Evolutionary conservation across 1,140 invertebrate species (phyloP).

Genomic region (Nephila pilipes): DNA sequence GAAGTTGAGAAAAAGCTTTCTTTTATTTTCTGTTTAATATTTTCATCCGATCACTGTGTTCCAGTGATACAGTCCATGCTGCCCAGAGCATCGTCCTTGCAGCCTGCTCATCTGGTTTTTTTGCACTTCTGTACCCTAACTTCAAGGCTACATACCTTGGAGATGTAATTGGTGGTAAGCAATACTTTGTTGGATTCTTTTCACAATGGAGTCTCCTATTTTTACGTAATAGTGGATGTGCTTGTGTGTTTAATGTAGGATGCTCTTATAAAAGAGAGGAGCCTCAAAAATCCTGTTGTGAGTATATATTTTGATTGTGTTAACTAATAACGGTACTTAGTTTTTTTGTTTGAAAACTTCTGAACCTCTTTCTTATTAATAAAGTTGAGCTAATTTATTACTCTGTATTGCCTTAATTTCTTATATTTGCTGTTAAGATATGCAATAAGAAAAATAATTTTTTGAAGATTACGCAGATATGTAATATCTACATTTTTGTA

Average conservation of each 20-base stretch:
- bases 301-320: neutral
- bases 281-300: neutral
- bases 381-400: too few species aligned
- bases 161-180: constrained; percentile 9
- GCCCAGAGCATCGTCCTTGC: constrained; percentile 66
- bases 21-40: constrained; percentile 61
- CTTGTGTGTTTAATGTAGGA: neutral
- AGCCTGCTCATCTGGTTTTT: constrained; percentile 62
- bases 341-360: too few species aligned
- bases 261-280: neutral
- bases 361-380: too few species aligned
- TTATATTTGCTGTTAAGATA: too few species aligned
- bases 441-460: too few species aligned
- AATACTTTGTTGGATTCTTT: neutral
- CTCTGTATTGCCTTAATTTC: too few species aligned
- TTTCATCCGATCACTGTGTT: constrained; percentile 60
- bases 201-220: neutral
- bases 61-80: constrained; percentile 70
- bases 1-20: constrained; percentile 39
- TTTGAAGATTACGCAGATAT: too few species aligned
- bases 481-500: too few species aligned
- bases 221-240: neutral
- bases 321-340: too few species aligned
- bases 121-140: constrained; percentile 12
- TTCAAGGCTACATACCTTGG: constrained; percentile 46